Conservation (phyloP, 2,888 invertebrate genomes). For the Dicycla oo region DNA sequence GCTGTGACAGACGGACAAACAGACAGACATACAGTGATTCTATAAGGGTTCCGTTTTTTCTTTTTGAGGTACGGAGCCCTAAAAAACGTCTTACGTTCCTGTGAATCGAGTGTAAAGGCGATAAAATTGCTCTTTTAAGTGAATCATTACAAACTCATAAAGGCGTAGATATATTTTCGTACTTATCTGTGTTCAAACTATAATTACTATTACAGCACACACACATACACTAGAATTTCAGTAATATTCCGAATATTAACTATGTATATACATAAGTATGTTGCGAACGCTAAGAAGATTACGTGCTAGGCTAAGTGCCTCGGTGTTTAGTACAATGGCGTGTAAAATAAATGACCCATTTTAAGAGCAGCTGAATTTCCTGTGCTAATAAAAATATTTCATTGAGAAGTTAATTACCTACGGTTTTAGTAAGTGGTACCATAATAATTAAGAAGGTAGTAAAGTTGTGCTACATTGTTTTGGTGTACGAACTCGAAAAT, state of each 20-base stretch:
- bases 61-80: no score
- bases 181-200: neutral
- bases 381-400: slow-evolving; percentile 51
- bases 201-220: neutral
- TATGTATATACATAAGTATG: slow-evolving; percentile 30
- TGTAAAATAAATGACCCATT: slow-evolving; percentile 55
- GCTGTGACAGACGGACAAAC: no score
- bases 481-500: neutral
- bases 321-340: slow-evolving; percentile 61
- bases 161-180: neutral
- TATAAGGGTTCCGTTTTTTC: no score
- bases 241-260: slow-evolving; percentile 46
- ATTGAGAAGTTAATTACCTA: slow-evolving; percentile 41
- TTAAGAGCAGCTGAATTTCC: slow-evolving; percentile 56
- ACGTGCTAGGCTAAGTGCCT: slow-evolving; percentile 64
- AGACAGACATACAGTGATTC: no score
- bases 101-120: neutral
- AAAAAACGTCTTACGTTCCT: neutral
- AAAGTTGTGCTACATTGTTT: neutral
- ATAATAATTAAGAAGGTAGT: slow-evolving; percentile 25
- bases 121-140: slow-evolving; percentile 2
- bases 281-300: slow-evolving; percentile 66
- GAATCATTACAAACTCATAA: neutral
- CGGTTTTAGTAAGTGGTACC: slow-evolving; percentile 29
- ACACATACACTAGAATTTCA: slow-evolving; percentile 25